Evolutionary conservation across 2,888 invertebrate genomes (phyloP).

Genomic region (Eumerus sabulonum): DNA sequence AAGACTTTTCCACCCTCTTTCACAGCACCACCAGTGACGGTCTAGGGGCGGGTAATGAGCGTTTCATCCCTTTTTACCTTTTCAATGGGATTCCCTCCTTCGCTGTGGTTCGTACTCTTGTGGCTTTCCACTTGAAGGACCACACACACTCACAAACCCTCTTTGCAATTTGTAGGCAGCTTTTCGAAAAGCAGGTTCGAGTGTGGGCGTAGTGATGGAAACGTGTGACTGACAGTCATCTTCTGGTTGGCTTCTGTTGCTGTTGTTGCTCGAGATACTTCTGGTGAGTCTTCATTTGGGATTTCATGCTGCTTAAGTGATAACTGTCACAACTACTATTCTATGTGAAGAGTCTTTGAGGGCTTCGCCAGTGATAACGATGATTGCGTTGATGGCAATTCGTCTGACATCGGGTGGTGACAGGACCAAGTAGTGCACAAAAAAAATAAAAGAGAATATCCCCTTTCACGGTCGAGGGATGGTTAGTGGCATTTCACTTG

Average conservation of each 20-base stretch:
- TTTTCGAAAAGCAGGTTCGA: too few species aligned
- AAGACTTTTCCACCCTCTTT: neutral
- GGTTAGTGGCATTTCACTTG: too few species aligned
- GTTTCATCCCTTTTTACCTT: conserved; percentile 36
- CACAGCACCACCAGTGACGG: too few species aligned
- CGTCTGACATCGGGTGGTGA: conserved; percentile 7
- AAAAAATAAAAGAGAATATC: conserved; percentile 1
- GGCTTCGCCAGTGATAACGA: conserved; percentile 24
- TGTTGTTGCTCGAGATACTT: too few species aligned
- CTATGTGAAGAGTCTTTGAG: conserved; percentile 30
- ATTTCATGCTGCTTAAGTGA: conserved; percentile 47
- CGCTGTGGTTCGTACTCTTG: neutral
- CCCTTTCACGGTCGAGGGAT: conserved; percentile 8
- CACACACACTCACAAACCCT: too few species aligned
- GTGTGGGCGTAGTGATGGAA: neutral
- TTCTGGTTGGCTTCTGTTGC: conserved; percentile 12
- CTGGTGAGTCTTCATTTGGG: conserved; percentile 27
- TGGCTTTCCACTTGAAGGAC: neutral
- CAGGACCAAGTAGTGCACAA: conserved; percentile 2
- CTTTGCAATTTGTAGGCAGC: neutral
- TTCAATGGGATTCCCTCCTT: conserved; percentile 11
- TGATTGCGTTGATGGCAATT: conserved; percentile 25
- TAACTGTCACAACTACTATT: conserved; percentile 41
- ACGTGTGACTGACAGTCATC: conserved; percentile 44
- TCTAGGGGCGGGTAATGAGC: conserved; percentile 17